Base-by-base conservation (phyloP, 1,140 invertebrate genomes). In the Ericerus pela region DNA sequence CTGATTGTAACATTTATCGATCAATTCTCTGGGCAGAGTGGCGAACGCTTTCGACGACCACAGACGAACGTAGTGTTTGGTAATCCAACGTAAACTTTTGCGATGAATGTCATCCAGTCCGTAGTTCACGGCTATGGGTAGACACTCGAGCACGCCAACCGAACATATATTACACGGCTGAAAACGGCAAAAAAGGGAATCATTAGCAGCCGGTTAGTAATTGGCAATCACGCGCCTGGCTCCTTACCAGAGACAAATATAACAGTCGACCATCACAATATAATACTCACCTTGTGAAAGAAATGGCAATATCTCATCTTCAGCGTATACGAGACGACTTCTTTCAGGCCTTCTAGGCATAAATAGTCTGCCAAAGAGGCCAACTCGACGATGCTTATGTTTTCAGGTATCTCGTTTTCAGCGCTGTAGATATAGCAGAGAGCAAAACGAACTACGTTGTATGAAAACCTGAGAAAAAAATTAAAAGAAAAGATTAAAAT, bases 371-470 rank as follows among this genome's bases (percentile, higher is more conserved):
- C 84, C 47, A 93, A 67, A 0, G 85, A 84, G 0, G 88, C 83
- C 54, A 94, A 68, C 68, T 93, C 88, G 43, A 87, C 80, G 27
- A 95, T 78, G 66, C 83, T 84, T 56, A 91, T 83, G 1, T 80
- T 78, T 61, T 89, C 84, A 0, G 86, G 85, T 59, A 90, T 79
- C 61, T 85, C 81, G 38, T 84, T 83, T 16, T 85, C 81, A 2
- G 89, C 90, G 60, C 88, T 90, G 63, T 95, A 95, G 51, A 95
- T 88, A 68, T 93, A 89, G 62, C 88, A 88, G 47, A 95, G 67
- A 0, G 87, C 84, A 72, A 93, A 92, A 68, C 91, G 84, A 0
- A 92, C 84, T 1, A 82, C 80, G 55, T 80, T 80, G 59, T 85
- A 88, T 1, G 83, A 86, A 67, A 85, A 83, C 28, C 82, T 84